These are phyloP conservation scores for Xestia sexstrigata DNA, from an alignment of 2,888 invertebrate genomes.

Conservation along the genomic window DNA sequence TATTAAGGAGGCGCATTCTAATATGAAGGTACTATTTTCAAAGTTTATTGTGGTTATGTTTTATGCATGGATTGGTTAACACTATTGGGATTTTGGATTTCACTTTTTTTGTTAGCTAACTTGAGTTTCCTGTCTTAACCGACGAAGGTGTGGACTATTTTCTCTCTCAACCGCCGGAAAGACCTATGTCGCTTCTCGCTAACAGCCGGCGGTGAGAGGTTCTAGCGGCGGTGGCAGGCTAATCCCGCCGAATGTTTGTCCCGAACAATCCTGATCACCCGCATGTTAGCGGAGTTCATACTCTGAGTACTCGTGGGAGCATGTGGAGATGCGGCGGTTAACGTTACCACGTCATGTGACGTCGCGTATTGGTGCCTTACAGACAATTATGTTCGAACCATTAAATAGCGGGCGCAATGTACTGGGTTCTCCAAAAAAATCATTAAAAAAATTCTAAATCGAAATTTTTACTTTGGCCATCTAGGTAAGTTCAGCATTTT, in stretches of 20 bases:
- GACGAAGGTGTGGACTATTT: neutral
- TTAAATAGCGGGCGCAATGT: no score
- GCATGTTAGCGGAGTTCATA: neutral
- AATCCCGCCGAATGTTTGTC: neutral
- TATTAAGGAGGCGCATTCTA: conserved; percentile 90
- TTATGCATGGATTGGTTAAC: neutral
- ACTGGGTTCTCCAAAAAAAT: no score
- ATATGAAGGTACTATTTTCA: conserved; percentile 44
- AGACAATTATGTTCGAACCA: no score
- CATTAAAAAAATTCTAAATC: no score
- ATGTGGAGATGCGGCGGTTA: neutral
- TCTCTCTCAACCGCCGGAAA: neutral
- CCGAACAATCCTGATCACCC: neutral
- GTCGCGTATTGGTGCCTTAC: no score
- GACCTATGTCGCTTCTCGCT: neutral
- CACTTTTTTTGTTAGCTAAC: neutral
- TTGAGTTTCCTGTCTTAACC: neutral
- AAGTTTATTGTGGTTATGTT: neutral
- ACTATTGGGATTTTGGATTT: neutral
- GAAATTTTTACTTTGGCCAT: no score
- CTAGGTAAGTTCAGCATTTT: no score
- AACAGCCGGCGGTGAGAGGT: neutral
- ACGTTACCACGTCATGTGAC: no score
- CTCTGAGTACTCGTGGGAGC: neutral
- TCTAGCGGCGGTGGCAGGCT: neutral